These are phyloP conservation scores for Eumerus sabulonum DNA, from an alignment of 2,888 invertebrate species.

Conservation along the genomic window DNA sequence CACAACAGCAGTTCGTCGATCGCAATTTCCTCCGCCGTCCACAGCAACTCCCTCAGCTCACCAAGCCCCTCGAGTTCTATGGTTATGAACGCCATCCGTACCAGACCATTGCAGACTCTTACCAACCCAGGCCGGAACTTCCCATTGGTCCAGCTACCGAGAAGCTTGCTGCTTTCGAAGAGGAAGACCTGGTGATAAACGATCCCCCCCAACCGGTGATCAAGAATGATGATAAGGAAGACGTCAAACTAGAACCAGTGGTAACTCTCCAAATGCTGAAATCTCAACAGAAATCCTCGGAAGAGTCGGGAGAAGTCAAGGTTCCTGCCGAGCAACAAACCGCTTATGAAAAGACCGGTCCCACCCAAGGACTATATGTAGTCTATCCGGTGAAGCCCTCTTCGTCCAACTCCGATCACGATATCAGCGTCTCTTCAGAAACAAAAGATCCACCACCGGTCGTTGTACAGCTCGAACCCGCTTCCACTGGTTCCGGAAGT, in stretches of 20 bases:
- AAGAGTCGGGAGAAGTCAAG: constrained; percentile 75
- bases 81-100: constrained; percentile 73
- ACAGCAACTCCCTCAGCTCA: constrained; percentile 62
- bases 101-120: constrained; percentile 70
- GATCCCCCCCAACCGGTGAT: constrained; percentile 79
- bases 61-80: constrained; percentile 71
- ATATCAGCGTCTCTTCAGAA: constrained; percentile 62
- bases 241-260: constrained; percentile 80
- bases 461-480: constrained; percentile 70
- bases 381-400: constrained; percentile 72
- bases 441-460: constrained; percentile 70
- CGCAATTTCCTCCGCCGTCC: constrained; percentile 73
- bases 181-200: constrained; percentile 78
- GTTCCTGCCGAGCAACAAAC: constrained; percentile 73
- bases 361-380: constrained; percentile 73
- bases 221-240: constrained; percentile 73
- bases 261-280: constrained; percentile 86
- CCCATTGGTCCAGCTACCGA: constrained; percentile 65
- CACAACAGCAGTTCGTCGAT: constrained; percentile 70
- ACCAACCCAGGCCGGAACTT: constrained; percentile 66
- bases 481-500: constrained; percentile 70
- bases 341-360: constrained; percentile 74
- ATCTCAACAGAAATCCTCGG: constrained; percentile 78
- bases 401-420: constrained; percentile 26
- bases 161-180: constrained; percentile 75